These are phyloP conservation scores for Therioaphis trifolii DNA, from an alignment of 2,888 invertebrate genomes.

Conservation along the genomic window DNA sequence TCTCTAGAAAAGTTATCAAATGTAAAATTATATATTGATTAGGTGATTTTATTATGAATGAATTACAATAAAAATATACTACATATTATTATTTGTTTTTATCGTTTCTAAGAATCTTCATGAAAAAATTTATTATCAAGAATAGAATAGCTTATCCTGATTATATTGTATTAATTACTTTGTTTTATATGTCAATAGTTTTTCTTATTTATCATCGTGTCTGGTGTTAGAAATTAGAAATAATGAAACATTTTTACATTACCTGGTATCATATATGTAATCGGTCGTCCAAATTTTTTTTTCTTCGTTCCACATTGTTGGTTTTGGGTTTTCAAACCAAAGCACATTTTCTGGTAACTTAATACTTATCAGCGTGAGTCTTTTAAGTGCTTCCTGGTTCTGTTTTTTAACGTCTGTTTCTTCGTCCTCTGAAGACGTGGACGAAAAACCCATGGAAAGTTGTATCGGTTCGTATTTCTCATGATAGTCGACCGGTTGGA, in stretches of 20 bases:
- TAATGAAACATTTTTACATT: background rate
- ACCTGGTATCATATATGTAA: slow-evolving; percentile 75
- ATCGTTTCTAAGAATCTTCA: too few relatives aligned
- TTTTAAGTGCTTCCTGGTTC: slow-evolving; percentile 79
- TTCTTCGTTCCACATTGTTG: slow-evolving; percentile 77
- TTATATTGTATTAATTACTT: too few relatives aligned
- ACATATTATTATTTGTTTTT: too few relatives aligned
- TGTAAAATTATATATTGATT: too few relatives aligned
- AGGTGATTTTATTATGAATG: too few relatives aligned
- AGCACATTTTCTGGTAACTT: slow-evolving; percentile 78
- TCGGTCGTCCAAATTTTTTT: slow-evolving; percentile 76
- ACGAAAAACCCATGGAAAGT: slow-evolving; percentile 71
- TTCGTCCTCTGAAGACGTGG: slow-evolving; percentile 65
- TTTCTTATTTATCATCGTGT: too few relatives aligned
- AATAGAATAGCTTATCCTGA: too few relatives aligned
- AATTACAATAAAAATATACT: too few relatives aligned
- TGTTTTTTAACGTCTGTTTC: slow-evolving; percentile 78
- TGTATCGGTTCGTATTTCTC: slow-evolving; percentile 76
- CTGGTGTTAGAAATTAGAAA: too few relatives aligned
- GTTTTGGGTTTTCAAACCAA: slow-evolving; percentile 83
- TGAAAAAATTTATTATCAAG: too few relatives aligned
- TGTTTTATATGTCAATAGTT: too few relatives aligned
- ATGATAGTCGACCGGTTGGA: slow-evolving; percentile 71
- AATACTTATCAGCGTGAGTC: slow-evolving; percentile 77
- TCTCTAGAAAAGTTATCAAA: too few relatives aligned